Percentiles rank a stretch among this genome's conserved stretches.
phyloP scores from a whole-genome alignment of 2,797 vertebrate genomes.

The Telmatherina bonti region DNA sequence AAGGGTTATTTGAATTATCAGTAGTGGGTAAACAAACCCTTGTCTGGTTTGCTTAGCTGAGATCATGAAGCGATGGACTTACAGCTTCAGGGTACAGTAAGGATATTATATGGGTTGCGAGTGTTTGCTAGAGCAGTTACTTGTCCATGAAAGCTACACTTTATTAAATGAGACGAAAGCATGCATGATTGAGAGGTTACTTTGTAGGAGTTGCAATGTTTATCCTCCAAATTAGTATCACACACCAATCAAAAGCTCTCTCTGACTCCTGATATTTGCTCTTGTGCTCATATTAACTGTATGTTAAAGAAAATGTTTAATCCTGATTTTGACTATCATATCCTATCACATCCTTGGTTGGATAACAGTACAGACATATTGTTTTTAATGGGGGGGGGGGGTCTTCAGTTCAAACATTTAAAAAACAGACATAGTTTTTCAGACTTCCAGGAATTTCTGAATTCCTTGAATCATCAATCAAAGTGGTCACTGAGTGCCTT shows the following conservation, averaged over 20 bases:
- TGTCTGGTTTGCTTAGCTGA: slow-evolving; percentile 51
- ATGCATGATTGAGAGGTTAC: slow-evolving; percentile 45
- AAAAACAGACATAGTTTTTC: slow-evolving; percentile 41
- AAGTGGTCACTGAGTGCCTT: slow-evolving; percentile 30
- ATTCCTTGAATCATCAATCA: slow-evolving; percentile 52
- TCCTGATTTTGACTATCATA: slow-evolving; percentile 1
- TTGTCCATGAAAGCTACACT: slow-evolving; percentile 28
- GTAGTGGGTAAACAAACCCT: slow-evolving; percentile 55
- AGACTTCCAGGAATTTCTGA: slow-evolving; percentile 56
- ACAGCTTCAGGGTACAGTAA: slow-evolving; percentile 23
- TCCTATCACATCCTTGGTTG: neutral
- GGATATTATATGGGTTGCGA: slow-evolving; percentile 31
- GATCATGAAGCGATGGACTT: slow-evolving; percentile 39
- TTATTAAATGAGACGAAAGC: slow-evolving; percentile 24
- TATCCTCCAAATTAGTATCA: slow-evolving; percentile 40
- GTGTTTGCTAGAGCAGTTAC: slow-evolving; percentile 25
- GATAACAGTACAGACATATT: slow-evolving; percentile 8
- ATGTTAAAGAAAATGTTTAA: neutral
- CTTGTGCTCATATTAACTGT: neutral
- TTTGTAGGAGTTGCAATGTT: slow-evolving; percentile 37
- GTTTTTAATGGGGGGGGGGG: neutral
- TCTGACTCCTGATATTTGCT: neutral
- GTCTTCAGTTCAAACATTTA: slow-evolving; percentile 19
- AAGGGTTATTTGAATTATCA: slow-evolving; percentile 52
- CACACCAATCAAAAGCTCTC: slow-evolving; percentile 30